These are phyloP conservation scores for Lamellibrachia luymesi DNA, from an alignment of 1,140 invertebrate species.

Conservation along the genomic window DNA sequence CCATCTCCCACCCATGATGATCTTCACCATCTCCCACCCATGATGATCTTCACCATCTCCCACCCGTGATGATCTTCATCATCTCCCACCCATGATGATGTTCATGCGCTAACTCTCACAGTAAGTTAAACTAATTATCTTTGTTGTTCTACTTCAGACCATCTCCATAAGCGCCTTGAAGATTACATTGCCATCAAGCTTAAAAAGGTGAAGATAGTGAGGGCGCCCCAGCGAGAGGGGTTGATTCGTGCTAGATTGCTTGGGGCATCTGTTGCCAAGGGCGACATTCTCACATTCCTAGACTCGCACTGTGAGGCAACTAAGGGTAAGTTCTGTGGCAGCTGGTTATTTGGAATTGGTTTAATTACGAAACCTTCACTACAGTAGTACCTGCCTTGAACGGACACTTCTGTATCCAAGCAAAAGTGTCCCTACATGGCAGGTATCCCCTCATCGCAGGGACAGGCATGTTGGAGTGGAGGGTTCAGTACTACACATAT, in stretches of 20 bases:
- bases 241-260: slow-evolving; percentile 88
- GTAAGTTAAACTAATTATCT: background rate
- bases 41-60: too few relatives aligned
- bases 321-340: slow-evolving; percentile 54
- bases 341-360: background rate
- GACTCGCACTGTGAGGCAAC: slow-evolving; percentile 98
- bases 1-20: background rate
- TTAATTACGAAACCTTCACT: background rate
- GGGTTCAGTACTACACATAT: too few relatives aligned
- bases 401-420: too few relatives aligned
- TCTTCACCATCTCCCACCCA: background rate
- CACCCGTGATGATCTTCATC: background rate
- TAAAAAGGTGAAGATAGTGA: slow-evolving; percentile 66
- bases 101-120: too few relatives aligned
- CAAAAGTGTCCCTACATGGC: too few relatives aligned
- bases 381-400: too few relatives aligned
- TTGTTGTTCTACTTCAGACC: background rate
- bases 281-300: slow-evolving; percentile 89
- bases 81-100: background rate
- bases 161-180: background rate
- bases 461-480: too few relatives aligned
- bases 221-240: slow-evolving; percentile 46
- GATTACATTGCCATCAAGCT: background rate
- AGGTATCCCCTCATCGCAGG: too few relatives aligned
- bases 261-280: slow-evolving; percentile 80